Evolutionary conservation across 2,888 invertebrate genomes (phyloP).

Genomic region (Eristalis intricaria): DNA sequence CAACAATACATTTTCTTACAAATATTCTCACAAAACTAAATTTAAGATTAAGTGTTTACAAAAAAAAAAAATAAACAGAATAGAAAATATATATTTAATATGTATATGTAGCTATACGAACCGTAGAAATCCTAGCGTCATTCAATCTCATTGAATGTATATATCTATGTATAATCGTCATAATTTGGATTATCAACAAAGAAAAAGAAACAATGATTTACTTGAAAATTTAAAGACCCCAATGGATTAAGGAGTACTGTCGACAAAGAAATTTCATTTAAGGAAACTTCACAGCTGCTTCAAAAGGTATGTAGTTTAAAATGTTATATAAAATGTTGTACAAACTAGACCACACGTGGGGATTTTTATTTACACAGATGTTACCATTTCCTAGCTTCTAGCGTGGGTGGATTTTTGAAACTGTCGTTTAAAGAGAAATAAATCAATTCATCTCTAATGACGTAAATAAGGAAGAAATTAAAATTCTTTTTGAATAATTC

Average conservation of each 20-base stretch:
- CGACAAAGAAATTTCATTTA: conserved; percentile 29
- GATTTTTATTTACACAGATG: conserved; percentile 14
- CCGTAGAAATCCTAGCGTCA: conserved; percentile 59
- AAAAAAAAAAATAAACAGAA: conserved; percentile 28
- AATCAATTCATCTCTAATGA: conserved; percentile 43
- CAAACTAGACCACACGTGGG: conserved; percentile 9
- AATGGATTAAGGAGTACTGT: conserved; percentile 56
- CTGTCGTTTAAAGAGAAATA: conserved; percentile 56
- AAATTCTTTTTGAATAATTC: conserved; percentile 20
- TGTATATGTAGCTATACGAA: conserved; percentile 48
- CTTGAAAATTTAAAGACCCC: conserved; percentile 30
- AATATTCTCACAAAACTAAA: conserved; percentile 58
- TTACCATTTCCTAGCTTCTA: conserved; percentile 26
- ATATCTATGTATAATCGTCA: conserved; percentile 29
- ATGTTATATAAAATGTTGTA: background rate
- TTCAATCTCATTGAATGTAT: conserved; percentile 55
- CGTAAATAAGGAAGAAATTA: conserved; percentile 31
- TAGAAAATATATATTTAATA: conserved; percentile 55
- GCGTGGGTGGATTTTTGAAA: conserved; percentile 40
- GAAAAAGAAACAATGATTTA: conserved; percentile 18
- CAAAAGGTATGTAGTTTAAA: conserved; percentile 52
- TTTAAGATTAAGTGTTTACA: conserved; percentile 65
- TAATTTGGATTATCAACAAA: conserved; percentile 49
- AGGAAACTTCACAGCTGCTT: conserved; percentile 28
- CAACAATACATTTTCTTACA: conserved; percentile 53